phyloP scores from a whole-genome alignment of 2,888 invertebrate genomes.

The Anticlea derivata region DNA sequence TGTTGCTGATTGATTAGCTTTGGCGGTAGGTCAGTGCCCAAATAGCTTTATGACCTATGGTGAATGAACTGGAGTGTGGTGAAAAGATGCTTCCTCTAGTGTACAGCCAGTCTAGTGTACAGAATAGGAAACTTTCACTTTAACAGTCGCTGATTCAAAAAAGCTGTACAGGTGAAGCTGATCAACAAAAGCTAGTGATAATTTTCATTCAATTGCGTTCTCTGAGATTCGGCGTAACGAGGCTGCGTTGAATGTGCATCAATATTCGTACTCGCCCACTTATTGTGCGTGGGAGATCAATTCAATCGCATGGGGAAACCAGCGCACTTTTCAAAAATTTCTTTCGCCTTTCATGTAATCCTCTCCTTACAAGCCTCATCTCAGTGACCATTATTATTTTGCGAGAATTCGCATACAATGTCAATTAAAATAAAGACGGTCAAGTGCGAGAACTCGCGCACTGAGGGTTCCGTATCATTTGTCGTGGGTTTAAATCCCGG shows the following conservation, averaged over 20 bases:
- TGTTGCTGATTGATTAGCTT: no score
- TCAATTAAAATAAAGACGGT: slow-evolving; percentile 24
- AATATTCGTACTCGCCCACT: slow-evolving; percentile 68
- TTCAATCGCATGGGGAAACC: no score
- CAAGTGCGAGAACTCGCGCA: no score
- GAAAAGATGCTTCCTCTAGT: no score
- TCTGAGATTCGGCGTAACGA: slow-evolving; percentile 56
- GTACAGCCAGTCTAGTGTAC: no score
- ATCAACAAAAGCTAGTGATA: slow-evolving; percentile 33
- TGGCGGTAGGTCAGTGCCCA: no score
- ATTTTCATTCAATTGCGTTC: slow-evolving; percentile 54
- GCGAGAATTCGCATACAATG: slow-evolving; percentile 41
- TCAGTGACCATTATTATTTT: slow-evolving; percentile 47
- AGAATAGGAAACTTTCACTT: background rate
- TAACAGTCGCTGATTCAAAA: background rate
- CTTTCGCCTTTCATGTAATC: slow-evolving; percentile 55
- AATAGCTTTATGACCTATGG: no score
- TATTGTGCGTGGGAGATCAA: slow-evolving; percentile 53
- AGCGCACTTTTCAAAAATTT: slow-evolving; percentile 59
- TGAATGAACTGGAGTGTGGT: no score
- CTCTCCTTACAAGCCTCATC: slow-evolving; percentile 53
- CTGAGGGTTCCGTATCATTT: no score
- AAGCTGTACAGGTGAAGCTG: slow-evolving; percentile 10
- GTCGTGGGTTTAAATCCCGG: no score
- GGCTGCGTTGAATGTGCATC: slow-evolving; percentile 54